Conservation (phyloP, 2,113 vertebrate genomes). For the Chaetorhynchus papuensis region DNA sequence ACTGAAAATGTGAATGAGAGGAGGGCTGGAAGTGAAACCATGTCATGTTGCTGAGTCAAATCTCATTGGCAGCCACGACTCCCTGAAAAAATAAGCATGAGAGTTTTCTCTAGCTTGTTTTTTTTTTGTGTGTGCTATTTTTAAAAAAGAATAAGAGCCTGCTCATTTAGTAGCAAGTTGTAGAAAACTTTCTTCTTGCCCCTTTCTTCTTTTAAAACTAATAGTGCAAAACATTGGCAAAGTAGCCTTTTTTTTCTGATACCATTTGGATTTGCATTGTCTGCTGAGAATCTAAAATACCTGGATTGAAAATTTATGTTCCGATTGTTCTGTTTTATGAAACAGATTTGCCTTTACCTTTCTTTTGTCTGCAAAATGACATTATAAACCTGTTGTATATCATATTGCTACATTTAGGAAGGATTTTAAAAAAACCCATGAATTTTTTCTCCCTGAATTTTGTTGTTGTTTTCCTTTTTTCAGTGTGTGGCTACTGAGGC, state of each 20-base stretch:
- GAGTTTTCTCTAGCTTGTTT: not conserved
- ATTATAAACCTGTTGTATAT: not conserved
- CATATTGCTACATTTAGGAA: not conserved
- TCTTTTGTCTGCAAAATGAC: not conserved
- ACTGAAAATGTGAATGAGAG: not conserved
- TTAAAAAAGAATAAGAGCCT: not conserved
- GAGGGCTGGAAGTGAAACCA: not conserved
- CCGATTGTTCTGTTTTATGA: not conserved
- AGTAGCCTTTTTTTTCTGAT: not conserved
- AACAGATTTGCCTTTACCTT: not conserved
- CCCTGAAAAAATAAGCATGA: not conserved
- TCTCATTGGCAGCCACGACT: not conserved
- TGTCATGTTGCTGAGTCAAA: not conserved
- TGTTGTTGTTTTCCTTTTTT: not conserved
- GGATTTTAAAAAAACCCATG: fast-evolving
- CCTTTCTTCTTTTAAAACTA: not conserved
- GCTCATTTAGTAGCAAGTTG: not conserved
- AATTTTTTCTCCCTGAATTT: not conserved
- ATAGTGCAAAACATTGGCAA: not conserved
- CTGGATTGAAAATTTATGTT: not conserved
- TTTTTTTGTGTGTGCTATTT: not conserved
- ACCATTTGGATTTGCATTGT: not conserved
- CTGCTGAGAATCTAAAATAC: not conserved
- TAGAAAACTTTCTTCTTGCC: not conserved
- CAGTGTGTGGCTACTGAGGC: not conserved